Conservation (phyloP, 1,140 invertebrate genomes). For the Bombus haemorrhoidalis region DNA sequence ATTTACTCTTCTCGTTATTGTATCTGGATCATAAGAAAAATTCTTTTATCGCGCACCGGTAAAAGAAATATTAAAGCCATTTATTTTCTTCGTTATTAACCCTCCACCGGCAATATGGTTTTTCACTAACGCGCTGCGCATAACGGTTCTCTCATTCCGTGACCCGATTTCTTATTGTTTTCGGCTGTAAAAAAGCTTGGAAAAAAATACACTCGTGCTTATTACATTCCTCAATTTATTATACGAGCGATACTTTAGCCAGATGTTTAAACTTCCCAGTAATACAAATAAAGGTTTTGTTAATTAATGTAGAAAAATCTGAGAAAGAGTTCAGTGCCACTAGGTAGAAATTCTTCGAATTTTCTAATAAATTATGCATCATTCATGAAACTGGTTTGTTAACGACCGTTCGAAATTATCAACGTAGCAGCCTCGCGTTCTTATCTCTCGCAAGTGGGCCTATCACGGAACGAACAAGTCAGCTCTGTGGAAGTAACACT, state of each 20-base stretch:
- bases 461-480: not conserved
- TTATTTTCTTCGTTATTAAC: not conserved
- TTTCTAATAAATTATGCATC: not conserved
- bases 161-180: no score
- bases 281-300: no score
- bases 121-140: no score
- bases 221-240: no score
- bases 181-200: no score
- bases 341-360: not conserved
- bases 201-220: no score
- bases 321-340: not conserved
- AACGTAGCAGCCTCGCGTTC: not conserved
- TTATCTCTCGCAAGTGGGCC: constrained; percentile 16
- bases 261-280: no score
- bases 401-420: not conserved
- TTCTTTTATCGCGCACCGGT: not conserved
- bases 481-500: not conserved
- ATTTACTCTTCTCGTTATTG: not conserved
- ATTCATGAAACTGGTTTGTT: not conserved
- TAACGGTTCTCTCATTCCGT: no score
- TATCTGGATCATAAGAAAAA: not conserved
- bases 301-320: not conserved
- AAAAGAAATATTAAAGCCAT: not conserved
- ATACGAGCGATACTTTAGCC: no score
- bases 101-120: no score